Evolutionary conservation across 2,888 invertebrate genomes (phyloP).

Genomic region (Drosophila birchii): DNA sequence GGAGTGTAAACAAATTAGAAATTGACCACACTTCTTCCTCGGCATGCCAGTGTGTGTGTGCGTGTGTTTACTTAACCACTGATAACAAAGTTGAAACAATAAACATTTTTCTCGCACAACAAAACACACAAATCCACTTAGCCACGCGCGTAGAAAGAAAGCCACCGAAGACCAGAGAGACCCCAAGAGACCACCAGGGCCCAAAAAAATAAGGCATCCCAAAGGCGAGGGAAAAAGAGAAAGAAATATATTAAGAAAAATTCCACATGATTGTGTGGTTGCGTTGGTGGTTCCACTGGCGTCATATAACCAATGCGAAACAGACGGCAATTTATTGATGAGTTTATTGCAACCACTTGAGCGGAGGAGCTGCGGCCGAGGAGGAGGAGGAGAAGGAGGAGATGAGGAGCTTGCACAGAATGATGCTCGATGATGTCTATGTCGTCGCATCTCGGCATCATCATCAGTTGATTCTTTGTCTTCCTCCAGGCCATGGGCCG

Average conservation of each 20-base stretch:
- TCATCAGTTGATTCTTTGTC: conserved; percentile 78
- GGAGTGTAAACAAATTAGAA: conserved; percentile 80
- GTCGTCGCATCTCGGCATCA: conserved; percentile 57
- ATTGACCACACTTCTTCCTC: conserved; percentile 59
- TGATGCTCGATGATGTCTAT: conserved; percentile 76
- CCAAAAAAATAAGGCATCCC: conserved; percentile 18
- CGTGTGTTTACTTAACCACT: conserved; percentile 80
- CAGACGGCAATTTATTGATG: conserved; percentile 83
- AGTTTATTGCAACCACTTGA: conserved; percentile 81
- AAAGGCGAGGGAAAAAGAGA: not conserved
- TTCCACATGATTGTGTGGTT: conserved; percentile 37
- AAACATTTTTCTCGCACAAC: conserved; percentile 82
- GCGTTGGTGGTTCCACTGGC: conserved; percentile 40
- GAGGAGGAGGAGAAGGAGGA: not conserved
- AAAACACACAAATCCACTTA: conserved; percentile 84
- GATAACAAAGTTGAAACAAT: conserved; percentile 85
- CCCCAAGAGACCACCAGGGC: conserved; percentile 29
- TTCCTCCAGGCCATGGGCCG: not conserved
- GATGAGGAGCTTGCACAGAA: conserved; percentile 38
- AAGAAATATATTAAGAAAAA: conserved; percentile 13
- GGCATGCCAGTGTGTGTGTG: conserved; percentile 59
- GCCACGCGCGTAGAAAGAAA: conserved; percentile 70
- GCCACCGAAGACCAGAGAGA: conserved; percentile 59
- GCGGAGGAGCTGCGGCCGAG: not conserved
- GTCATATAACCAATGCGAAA: conserved; percentile 58